Conservation (phyloP, 64 coral and sea anemone genomes). For the Exaiptasia diaphana region DNA sequence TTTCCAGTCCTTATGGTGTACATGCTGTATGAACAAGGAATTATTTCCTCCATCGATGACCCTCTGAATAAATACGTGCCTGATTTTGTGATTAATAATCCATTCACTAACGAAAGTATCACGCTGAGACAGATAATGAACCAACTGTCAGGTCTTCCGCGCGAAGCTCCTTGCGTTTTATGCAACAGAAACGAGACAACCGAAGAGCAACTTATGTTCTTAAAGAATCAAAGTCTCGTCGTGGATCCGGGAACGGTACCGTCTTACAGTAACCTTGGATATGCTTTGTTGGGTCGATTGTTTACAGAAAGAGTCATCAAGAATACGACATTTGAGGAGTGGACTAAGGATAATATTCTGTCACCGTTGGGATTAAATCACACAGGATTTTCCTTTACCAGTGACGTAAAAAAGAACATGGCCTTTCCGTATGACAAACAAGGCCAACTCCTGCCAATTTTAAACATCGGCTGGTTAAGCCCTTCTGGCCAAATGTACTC, state of each 20-base stretch:
- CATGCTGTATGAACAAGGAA: conserved; percentile 46
- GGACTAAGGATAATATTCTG: conserved; percentile 2
- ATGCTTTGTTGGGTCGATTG: conserved; percentile 33
- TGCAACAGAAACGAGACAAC: conserved; percentile 15
- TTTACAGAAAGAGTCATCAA: conserved; percentile 10
- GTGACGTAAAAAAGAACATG: conserved; percentile 15
- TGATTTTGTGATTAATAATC: conserved; percentile 51
- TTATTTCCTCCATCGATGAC: conserved; percentile 55
- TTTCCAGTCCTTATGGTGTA: conserved; percentile 60
- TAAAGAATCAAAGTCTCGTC: conserved; percentile 45
- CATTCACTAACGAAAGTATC: conserved; percentile 30
- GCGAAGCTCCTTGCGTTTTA: conserved; percentile 49
- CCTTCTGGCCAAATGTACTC: conserved; percentile 67
- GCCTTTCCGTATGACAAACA: conserved; percentile 8
- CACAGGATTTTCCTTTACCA: conserved; percentile 26
- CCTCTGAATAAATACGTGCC: conserved; percentile 60
- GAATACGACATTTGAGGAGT: conserved; percentile 41
- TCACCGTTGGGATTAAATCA: conserved; percentile 16
- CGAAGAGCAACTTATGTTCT: neutral
- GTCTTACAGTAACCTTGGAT: conserved; percentile 68
- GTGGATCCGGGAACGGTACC: conserved; percentile 38
- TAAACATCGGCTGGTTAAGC: conserved; percentile 28
- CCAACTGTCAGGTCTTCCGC: conserved; percentile 48
- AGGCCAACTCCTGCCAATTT: neutral
- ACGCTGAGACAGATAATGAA: conserved; percentile 49